Evolutionary conservation across 1,140 invertebrate genomes (phyloP), one percentile per base, ranked within the genome.

Genomic region (Eumeta japonica): DNA sequence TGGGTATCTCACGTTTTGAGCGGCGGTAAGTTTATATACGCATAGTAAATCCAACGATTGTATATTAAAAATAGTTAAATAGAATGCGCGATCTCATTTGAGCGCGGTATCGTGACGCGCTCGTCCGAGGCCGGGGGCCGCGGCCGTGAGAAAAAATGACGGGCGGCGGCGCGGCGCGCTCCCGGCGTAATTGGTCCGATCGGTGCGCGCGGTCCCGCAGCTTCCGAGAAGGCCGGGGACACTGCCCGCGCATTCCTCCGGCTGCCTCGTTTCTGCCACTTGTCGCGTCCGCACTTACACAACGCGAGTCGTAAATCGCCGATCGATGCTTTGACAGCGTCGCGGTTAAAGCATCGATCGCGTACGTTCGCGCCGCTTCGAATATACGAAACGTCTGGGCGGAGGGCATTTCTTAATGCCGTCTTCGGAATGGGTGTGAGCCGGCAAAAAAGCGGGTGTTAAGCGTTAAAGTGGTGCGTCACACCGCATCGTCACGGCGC

Each of bases 171-270:
- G 51, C 63, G 42, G 56, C 56, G 46, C 52, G 55, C 52, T 58
- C 55, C 53, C 53, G 34, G 61, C 60, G 62, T 74, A 74, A 74
- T 74, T 70, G 70, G 65, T 58, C 58, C 66, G 62, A 71, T 74
- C 71, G 66, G 64, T 70, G 66, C 60, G 66, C 66, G 63, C 50
- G 50, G 50, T 53, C 63, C 59, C n/a, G n/a, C n/a, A n/a, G n/a
- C 58, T 63, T 58, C 58, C 52, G 50, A 50, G 49, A 41, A 45
- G 66, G 65, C 67, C 63, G 58, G 60, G 62, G 58, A 60, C 62
- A 59, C 55, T 61, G 59, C 51, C 49, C 59, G 52, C 52, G 46
- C 36, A 49, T 46, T 55, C 48, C 49, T 54, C 48, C 47, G 44
- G 41, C 44, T 19, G 39, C 46, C 48, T 49, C 40, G 48, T 39